Percentiles rank a stretch among this genome's conserved stretches.
Conservation (phyloP, 2,888 invertebrate species). For the Clanis bilineata region DNA sequence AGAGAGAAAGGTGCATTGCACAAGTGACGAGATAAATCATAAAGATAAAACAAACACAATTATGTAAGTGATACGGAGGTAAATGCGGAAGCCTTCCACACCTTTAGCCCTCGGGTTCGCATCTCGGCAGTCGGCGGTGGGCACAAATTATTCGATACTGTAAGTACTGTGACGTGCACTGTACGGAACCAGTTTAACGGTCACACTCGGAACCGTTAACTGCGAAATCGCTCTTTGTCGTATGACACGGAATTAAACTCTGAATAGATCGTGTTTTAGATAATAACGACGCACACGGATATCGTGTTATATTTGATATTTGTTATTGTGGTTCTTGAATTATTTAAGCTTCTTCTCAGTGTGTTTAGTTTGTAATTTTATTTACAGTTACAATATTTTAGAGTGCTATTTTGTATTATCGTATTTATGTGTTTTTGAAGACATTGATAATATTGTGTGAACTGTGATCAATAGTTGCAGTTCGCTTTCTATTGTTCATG, state of each 20-base stretch:
- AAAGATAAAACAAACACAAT: not conserved
- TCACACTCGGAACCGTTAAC: slow-evolving; percentile 59
- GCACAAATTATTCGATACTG: not conserved
- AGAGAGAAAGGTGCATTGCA: not conserved
- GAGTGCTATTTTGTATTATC: too few relatives aligned
- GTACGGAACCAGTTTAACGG: slow-evolving; percentile 66
- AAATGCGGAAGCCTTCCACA: not conserved
- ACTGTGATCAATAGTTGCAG: too few relatives aligned
- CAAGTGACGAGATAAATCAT: not conserved
- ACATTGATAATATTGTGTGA: too few relatives aligned
- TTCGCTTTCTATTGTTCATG: too few relatives aligned
- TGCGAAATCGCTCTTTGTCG: slow-evolving; percentile 56
- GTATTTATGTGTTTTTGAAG: too few relatives aligned
- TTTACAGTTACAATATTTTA: too few relatives aligned
- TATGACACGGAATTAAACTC: slow-evolving; percentile 35
- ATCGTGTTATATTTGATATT: not conserved
- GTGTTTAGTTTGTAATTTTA: too few relatives aligned
- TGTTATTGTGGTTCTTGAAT: not conserved
- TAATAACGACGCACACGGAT: slow-evolving; percentile 10
- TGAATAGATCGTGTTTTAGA: slow-evolving; percentile 4
- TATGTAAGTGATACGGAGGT: not conserved
- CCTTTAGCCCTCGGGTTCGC: not conserved
- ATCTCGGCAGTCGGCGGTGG: not conserved
- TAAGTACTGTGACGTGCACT: not conserved
- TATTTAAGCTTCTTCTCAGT: not conserved